Base-by-base conservation (phyloP, 1,140 invertebrate species). In the Rhyzopertha dominica region DNA sequence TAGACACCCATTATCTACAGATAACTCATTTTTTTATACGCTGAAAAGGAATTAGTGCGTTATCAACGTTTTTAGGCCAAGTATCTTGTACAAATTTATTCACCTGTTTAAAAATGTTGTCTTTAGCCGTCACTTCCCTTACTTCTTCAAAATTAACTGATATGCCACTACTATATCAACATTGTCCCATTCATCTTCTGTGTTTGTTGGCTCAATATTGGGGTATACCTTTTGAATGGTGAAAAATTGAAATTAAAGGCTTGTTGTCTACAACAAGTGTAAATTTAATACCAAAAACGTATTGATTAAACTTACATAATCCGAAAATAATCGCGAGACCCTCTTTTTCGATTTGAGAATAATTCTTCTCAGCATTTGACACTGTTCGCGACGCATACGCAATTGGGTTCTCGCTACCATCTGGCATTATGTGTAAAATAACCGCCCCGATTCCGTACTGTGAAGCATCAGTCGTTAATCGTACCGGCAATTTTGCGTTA, bases 261-360 rank as follows among this genome's bases (percentile, higher is more conserved):
- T 45, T 45, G 20, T 45, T 17, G 17, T 45, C 43, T n/a, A 16
- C 29, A 25, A 37, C 22, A 3, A 45, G 18, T 7, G 22, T 45
- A 23, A 38, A 45, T 18, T 26, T 2, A 28, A 24, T 26, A 16
- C n/a, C 20, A 25, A 26, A 39, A 14, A 42, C 18, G 23, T 30
- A 42, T 20, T 42, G 39, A 29, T 42, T 23, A 30, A 42, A 30
- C 12, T 42, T 39, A 23, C 12, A 22, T n/a, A 39, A 17, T n/a
- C 37, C 37, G 17, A 16, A 34, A 2, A 74, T 41, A 26, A 78
- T 65, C 3, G 67, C 63, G 7, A 74, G 54, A 0, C 62, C 72
- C 57, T 80, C 76, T 47, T 70, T 70, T 29, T 81, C 73, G 7
- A 74, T 54, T 38, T 76, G 68, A 12, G 61, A 53, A 53, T 78